phyloP scores from a whole-genome alignment of 2,113 vertebrate genomes.

The Myotis lucifugus region DNA sequence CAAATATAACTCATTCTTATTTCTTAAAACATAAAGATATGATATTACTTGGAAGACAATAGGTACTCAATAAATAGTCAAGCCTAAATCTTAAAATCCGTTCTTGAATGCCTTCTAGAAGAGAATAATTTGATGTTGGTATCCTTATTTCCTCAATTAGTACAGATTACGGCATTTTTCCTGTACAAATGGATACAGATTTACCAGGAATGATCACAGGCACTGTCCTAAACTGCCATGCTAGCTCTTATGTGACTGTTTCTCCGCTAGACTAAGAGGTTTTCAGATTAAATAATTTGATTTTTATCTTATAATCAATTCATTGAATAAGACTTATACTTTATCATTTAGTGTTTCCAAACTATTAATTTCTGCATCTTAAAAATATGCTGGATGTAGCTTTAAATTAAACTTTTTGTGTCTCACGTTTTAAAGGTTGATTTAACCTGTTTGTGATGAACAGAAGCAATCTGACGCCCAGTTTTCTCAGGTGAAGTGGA shows the following conservation, averaged over 20 bases:
- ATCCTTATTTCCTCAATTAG: neutral
- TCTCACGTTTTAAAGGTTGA: neutral
- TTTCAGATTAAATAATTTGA: constrained; percentile 5
- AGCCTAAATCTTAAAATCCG: neutral
- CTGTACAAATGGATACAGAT: neutral
- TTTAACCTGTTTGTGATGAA: constrained; percentile 13
- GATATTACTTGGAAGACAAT: neutral
- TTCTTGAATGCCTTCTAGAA: neutral
- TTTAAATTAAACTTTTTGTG: constrained; percentile 26
- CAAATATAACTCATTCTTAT: neutral
- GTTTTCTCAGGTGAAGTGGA: neutral
- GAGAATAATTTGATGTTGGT: neutral
- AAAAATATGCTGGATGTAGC: constrained; percentile 4
- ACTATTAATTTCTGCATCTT: neutral
- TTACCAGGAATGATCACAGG: neutral
- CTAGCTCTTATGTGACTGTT: neutral
- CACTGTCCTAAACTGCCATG: neutral
- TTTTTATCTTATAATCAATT: constrained; percentile 36
- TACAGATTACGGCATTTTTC: neutral
- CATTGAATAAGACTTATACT: neutral
- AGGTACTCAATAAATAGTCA: neutral
- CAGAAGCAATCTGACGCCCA: neutral
- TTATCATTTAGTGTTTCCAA: constrained; percentile 29
- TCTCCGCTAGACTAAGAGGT: neutral
- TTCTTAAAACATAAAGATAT: constrained; percentile 10